Evolutionary conservation across 1,140 invertebrate species (phyloP), one percentile per base, ranked within the genome.

Genomic region (Ceratitis capitata): DNA sequence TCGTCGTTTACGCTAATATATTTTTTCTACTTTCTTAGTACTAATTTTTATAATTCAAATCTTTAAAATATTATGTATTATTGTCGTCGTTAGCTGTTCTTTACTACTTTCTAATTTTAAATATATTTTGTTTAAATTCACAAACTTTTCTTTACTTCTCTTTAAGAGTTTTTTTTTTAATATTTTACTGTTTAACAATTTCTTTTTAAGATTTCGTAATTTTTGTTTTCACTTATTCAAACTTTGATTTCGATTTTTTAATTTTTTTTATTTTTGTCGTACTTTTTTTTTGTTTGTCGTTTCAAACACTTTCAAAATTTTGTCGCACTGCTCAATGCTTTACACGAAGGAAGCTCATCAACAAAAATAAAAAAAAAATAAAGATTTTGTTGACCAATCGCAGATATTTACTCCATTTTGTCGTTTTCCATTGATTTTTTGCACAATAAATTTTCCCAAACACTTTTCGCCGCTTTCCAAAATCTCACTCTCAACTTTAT

Each of bases 401-500:
- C n/a, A 3, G n/a, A 23, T 45, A 23, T 10, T 78, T 39, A 78
- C 69, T 78, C 69, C 69, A 78, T 78, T 78, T 78, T 47, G 39
- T 45, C 45, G 69, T n/a, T 45, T 42, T 2, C 19, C 32, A 84
- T 69, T 84, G 39, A 84, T 61, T 69, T 84, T 84, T 84, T 84
- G n/a, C 39, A 84, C 84, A 53, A 61, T 45, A 39, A 19, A 16
- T 84, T 84, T 53, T 61, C 7, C 14, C 23, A 29, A 53, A 45
- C 23, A 9, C 53, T 51, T 32, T 58, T 19, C 26, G 19, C 32
- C n/a, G 82, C 47, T 47, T 83, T 51, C 3, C 32, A 23, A 49
- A n/a, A n/a, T n/a, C n/a, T 83, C 53, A 35, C 39, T n/a, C 26
- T 19, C 39, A 69, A 35, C 45, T 83, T 53, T 35, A 42, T 35